Conservation (phyloP, 1,140 invertebrate genomes). For the Nymphalis io region DNA sequence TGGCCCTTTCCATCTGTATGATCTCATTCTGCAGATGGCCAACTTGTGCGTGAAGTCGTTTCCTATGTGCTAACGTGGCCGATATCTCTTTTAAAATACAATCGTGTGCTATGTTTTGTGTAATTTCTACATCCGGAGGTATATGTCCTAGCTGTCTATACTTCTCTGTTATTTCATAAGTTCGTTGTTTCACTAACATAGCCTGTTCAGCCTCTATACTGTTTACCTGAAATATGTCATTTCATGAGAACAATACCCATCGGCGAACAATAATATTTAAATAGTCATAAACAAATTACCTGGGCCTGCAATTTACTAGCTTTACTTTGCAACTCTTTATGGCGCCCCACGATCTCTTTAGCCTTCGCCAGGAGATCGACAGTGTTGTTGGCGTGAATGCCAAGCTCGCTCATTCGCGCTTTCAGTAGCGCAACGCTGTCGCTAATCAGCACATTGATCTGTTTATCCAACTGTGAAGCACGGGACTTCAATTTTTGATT, state of each 20-base stretch:
- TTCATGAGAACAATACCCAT: conserved; percentile 32
- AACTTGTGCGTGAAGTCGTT: conserved; percentile 90
- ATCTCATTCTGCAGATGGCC: conserved; percentile 88
- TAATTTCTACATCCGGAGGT: conserved; percentile 80
- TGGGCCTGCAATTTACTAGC: conserved; percentile 91
- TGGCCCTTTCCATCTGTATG: conserved; percentile 85
- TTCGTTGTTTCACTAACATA: conserved; percentile 84
- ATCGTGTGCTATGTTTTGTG: conserved; percentile 87
- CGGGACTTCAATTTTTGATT: conserved; percentile 90
- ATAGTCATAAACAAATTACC: conserved; percentile 74
- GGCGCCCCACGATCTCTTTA: conserved; percentile 94
- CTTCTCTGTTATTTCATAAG: conserved; percentile 86
- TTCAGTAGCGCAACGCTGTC: conserved; percentile 95
- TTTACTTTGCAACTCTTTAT: conserved; percentile 94
- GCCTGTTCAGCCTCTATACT: conserved; percentile 87
- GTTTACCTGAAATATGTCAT: conserved; percentile 62
- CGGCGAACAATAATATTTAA: neutral
- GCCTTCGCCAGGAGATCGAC: conserved; percentile 93
- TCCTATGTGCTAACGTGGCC: conserved; percentile 89
- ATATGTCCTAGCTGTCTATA: conserved; percentile 81
- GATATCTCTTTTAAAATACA: conserved; percentile 92
- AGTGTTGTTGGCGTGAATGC: conserved; percentile 90
- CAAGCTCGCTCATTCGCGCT: conserved; percentile 94
- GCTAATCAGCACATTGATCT: conserved; percentile 93
- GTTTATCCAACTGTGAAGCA: conserved; percentile 92